These are phyloP conservation scores for Abscondita cerata DNA, from an alignment of 2,888 invertebrate species.

Conservation along the genomic window DNA sequence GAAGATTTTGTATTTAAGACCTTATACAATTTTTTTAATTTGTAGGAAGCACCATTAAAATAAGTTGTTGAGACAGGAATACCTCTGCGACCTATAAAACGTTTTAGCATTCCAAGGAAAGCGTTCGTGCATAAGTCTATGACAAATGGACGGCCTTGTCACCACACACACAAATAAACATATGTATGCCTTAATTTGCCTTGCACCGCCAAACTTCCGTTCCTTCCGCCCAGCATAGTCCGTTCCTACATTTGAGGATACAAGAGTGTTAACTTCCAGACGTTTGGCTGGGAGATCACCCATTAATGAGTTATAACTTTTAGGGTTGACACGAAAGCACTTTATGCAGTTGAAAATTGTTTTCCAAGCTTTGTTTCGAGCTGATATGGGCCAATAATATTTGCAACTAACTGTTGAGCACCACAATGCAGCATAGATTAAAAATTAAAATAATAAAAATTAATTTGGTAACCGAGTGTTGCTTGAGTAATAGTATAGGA, in stretches of 20 bases:
- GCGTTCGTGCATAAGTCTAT: background rate
- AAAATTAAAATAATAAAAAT: constrained; percentile 25
- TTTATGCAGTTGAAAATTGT: too few relatives aligned
- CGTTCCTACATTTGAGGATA: constrained; percentile 8
- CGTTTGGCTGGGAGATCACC: constrained; percentile 17
- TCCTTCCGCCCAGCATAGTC: constrained; percentile 16
- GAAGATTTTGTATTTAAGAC: background rate
- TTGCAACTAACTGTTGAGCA: constrained; percentile 15
- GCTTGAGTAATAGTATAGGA: constrained; percentile 8
- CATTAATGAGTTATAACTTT: background rate
- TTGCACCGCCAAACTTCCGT: background rate
- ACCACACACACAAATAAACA: background rate
- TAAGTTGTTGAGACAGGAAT: background rate
- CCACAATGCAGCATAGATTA: constrained; percentile 30
- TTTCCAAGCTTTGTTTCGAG: too few relatives aligned
- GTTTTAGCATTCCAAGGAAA: background rate
- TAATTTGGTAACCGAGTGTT: background rate
- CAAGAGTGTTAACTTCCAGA: background rate
- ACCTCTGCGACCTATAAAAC: constrained; percentile 8
- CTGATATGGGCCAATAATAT: too few relatives aligned
- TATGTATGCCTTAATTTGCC: background rate
- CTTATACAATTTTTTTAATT: background rate
- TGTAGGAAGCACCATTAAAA: constrained; percentile 17
- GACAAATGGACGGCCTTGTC: background rate
- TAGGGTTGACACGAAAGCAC: too few relatives aligned